Conservation (phyloP, 1,140 invertebrate genomes). For the Arion vulgaris region DNA sequence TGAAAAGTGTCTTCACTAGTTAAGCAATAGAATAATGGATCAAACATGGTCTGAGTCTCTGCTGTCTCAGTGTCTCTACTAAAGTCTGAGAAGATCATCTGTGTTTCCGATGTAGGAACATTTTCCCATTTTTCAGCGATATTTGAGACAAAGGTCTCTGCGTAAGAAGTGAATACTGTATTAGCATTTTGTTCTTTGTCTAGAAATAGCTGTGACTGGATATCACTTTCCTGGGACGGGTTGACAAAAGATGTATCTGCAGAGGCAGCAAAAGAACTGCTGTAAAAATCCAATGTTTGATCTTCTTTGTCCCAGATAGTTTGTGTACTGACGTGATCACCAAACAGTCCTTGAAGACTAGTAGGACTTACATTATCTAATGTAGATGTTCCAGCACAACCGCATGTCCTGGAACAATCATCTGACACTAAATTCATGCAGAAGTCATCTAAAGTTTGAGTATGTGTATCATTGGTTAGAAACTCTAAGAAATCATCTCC, state of each 20-base stretch:
- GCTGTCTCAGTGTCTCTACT: constrained; percentile 5
- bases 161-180: background rate
- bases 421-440: background rate
- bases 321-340: constrained; percentile 23
- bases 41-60: constrained; percentile 26
- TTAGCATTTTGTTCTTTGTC: background rate
- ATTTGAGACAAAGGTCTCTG: background rate
- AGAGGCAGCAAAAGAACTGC: background rate
- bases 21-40: constrained; percentile 18
- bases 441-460: constrained; percentile 28
- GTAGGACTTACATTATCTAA: no score
- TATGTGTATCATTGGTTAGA: constrained; percentile 21
- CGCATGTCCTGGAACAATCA: background rate
- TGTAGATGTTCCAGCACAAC: background rate
- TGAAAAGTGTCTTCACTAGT: background rate
- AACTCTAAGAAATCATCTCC: constrained; percentile 31
- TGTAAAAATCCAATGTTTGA: background rate
- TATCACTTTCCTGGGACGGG: background rate
- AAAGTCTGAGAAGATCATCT: background rate
- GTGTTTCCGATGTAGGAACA: background rate
- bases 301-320: constrained; percentile 8
- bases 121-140: background rate
- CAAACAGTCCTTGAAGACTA: background rate
- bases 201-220: background rate
- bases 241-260: background rate